These are phyloP conservation scores for Pachyuromys duprasi DNA, from an alignment of 2,797 vertebrate species.

Conservation along the genomic window DNA sequence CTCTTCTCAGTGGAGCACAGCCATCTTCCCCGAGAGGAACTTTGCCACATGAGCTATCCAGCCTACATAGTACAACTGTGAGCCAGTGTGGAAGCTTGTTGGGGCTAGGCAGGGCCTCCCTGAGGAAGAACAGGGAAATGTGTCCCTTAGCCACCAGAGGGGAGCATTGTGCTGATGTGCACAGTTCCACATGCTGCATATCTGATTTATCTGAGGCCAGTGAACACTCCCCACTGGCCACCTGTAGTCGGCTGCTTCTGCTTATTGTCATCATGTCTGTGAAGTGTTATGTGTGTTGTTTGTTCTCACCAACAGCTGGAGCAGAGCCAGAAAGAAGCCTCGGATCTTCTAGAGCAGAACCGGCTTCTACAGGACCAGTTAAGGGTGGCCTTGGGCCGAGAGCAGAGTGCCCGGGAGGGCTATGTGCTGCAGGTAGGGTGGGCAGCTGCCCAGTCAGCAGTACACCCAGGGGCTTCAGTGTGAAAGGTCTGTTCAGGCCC, in stretches of 20 bases:
- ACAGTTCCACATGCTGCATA: not conserved
- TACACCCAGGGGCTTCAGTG: not conserved
- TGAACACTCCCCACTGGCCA: rapidly evolving
- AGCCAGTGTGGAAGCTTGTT: not conserved
- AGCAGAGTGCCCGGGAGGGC: conserved; percentile 95
- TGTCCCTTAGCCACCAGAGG: not conserved
- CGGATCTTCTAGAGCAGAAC: conserved; percentile 96
- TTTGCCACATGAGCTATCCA: too few species aligned
- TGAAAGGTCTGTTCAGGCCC: not conserved
- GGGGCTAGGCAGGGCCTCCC: not conserved
- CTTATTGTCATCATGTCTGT: not conserved
- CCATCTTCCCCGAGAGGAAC: not conserved
- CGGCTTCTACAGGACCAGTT: conserved; percentile 94
- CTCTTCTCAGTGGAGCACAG: not conserved
- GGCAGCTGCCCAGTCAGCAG: not conserved
- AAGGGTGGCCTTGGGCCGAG: conserved; percentile 93
- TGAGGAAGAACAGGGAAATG: not conserved
- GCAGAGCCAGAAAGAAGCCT: conserved; percentile 96
- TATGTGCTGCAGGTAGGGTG: conserved; percentile 96
- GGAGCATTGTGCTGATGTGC: not conserved
- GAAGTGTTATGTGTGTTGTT: conserved; percentile 22
- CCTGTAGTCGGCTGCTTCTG: rapidly evolving
- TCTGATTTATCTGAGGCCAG: not conserved
- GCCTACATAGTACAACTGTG: not conserved
- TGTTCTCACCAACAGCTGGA: conserved; percentile 90